Conservation (phyloP, 2,797 vertebrate genomes). For the Aeoliscus strigatus region DNA sequence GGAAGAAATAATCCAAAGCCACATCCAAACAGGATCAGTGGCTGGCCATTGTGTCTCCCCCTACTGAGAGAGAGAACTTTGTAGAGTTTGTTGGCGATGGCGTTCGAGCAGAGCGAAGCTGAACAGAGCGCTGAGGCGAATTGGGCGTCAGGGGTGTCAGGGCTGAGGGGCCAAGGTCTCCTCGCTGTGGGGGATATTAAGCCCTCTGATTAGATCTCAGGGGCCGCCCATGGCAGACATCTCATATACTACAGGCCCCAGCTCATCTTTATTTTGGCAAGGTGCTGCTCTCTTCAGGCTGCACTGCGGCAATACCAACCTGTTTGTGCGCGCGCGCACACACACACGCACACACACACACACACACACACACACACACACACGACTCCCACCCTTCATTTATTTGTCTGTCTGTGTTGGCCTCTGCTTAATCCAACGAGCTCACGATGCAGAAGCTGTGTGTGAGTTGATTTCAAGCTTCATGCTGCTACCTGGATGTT, state of each 20-base stretch:
- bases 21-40: slow-evolving; percentile 68
- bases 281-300: slow-evolving; percentile 76
- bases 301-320: slow-evolving; percentile 75
- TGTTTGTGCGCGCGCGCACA: slow-evolving; percentile 67
- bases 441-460: slow-evolving; percentile 38
- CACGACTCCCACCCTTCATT: slow-evolving; percentile 58
- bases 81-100: slow-evolving; percentile 66
- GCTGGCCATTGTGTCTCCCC: slow-evolving; percentile 62
- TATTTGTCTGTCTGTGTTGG: slow-evolving; percentile 60
- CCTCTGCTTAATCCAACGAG: slow-evolving; percentile 48
- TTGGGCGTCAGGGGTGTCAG: slow-evolving; percentile 68
- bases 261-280: slow-evolving; percentile 79
- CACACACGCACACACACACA: too few species aligned
- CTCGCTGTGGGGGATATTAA: slow-evolving; percentile 78
- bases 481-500: slow-evolving; percentile 21
- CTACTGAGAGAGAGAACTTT: slow-evolving; percentile 65
- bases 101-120: slow-evolving; percentile 52
- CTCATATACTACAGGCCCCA: slow-evolving; percentile 73
- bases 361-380: too few species aligned
- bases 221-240: slow-evolving; percentile 73
- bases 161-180: slow-evolving; percentile 73
- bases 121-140: slow-evolving; percentile 63
- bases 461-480: slow-evolving; percentile 14
- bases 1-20: slow-evolving; percentile 64
- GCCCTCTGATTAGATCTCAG: slow-evolving; percentile 79